These are phyloP conservation scores for Oceanodroma tethys DNA, from an alignment of 2,113 vertebrate genomes.

Conservation along the genomic window DNA sequence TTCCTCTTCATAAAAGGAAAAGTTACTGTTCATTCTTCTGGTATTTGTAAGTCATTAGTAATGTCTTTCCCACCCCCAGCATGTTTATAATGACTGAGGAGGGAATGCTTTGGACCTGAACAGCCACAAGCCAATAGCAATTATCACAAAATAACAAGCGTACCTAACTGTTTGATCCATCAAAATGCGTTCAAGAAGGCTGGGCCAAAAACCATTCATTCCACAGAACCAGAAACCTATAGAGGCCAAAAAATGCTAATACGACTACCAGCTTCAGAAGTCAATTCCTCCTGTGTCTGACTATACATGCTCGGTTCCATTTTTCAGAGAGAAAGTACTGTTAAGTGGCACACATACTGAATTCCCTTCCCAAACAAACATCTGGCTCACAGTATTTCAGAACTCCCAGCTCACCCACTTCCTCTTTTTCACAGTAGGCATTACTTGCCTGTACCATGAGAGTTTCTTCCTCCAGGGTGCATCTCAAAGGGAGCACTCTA, in stretches of 20 bases:
- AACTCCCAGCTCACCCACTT: background rate
- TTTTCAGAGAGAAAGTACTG: background rate
- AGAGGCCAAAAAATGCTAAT: background rate
- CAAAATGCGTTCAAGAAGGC: background rate
- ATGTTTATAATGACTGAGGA: background rate
- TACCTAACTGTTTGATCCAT: background rate
- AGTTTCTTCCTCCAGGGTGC: background rate
- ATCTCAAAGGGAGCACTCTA: background rate
- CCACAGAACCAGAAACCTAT: background rate
- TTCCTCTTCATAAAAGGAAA: background rate
- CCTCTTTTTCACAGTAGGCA: background rate
- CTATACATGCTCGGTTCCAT: background rate
- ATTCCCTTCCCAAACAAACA: background rate
- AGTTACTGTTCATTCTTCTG: background rate
- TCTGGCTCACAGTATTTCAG: background rate
- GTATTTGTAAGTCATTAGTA: background rate
- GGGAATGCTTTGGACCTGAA: background rate
- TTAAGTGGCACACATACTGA: background rate
- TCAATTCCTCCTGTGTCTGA: background rate
- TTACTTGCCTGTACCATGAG: background rate
- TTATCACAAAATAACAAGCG: background rate
- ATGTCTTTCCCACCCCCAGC: background rate
- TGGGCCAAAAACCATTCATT: background rate
- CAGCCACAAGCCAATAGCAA: background rate
- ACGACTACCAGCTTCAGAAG: fast-evolving